These are phyloP conservation scores for Phyllostomus hastatus DNA, from an alignment of 2,113 vertebrate species.

Conservation along the genomic window DNA sequence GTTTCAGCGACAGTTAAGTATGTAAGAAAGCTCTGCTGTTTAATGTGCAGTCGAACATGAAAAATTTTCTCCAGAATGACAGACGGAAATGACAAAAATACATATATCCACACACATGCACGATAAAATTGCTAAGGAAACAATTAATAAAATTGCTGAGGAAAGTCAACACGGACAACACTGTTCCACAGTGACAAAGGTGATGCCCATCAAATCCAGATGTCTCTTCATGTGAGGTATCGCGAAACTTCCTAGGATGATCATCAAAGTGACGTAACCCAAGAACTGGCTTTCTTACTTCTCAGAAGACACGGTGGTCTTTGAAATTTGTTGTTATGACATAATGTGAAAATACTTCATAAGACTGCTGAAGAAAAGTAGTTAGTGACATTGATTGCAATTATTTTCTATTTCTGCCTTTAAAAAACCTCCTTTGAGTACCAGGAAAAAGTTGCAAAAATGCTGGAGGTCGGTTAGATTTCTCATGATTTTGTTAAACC, in stretches of 20 bases:
- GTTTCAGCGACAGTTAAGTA: neutral
- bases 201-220: neutral
- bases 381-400: neutral
- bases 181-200: neutral
- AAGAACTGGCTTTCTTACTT: neutral
- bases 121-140: neutral
- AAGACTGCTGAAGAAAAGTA: neutral
- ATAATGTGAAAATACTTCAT: neutral
- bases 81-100: neutral
- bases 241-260: neutral
- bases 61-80: neutral
- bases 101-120: neutral
- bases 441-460: neutral
- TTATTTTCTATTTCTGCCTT: neutral
- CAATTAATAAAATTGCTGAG: neutral
- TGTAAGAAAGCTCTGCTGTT: neutral
- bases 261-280: neutral
- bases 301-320: neutral
- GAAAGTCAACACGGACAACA: neutral
- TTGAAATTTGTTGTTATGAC: neutral
- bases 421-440: neutral
- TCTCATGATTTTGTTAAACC: conserved; percentile 1
- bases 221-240: neutral
- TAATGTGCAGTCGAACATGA: neutral
- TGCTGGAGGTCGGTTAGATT: neutral